These are phyloP conservation scores for Poecilia wingei DNA, from an alignment of 2,797 vertebrate genomes.

Conservation along the genomic window DNA sequence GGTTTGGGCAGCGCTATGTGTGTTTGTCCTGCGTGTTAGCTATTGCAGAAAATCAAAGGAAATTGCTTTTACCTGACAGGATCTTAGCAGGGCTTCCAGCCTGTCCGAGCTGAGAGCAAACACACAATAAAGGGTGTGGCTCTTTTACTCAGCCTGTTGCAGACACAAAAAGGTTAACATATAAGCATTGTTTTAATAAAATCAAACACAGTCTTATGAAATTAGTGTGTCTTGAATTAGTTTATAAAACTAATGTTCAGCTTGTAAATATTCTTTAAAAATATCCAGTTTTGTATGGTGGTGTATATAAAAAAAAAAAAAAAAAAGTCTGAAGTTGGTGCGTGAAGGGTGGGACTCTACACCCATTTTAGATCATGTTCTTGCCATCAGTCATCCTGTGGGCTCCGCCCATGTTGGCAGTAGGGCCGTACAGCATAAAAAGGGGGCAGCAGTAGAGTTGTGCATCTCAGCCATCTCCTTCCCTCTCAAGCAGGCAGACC, in stretches of 20 bases:
- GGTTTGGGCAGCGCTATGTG: conserved; percentile 11
- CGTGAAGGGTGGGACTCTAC: conserved; percentile 12
- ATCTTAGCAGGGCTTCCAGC: background rate
- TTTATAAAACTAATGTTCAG: background rate
- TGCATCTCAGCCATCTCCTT: conserved; percentile 58
- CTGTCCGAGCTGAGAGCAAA: conserved; percentile 1
- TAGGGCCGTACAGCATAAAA: conserved; percentile 70
- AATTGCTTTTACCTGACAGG: conserved; percentile 16
- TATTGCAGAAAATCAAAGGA: conserved; percentile 10
- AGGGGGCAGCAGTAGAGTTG: conserved; percentile 25
- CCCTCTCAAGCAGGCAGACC: conserved; percentile 47
- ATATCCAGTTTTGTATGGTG: background rate
- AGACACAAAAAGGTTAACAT: conserved; percentile 1
- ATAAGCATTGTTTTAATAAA: background rate
- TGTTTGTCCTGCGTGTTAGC: conserved; percentile 5
- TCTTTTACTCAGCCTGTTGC: background rate
- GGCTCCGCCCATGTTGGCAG: conserved; percentile 33
- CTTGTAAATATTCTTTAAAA: background rate
- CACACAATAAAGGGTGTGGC: conserved; percentile 11
- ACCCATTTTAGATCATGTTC: conserved; percentile 44
- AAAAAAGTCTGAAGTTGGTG: conserved; percentile 19
- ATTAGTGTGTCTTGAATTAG: background rate
- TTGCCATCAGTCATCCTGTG: conserved; percentile 13
- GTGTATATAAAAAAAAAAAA: conserved; percentile 13
- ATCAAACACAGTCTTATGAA: conserved; percentile 8